Percentiles rank a stretch among this genome's conserved stretches.
Conservation (phyloP, 2,113 vertebrate species). For the Antechinus stuartii region DNA sequence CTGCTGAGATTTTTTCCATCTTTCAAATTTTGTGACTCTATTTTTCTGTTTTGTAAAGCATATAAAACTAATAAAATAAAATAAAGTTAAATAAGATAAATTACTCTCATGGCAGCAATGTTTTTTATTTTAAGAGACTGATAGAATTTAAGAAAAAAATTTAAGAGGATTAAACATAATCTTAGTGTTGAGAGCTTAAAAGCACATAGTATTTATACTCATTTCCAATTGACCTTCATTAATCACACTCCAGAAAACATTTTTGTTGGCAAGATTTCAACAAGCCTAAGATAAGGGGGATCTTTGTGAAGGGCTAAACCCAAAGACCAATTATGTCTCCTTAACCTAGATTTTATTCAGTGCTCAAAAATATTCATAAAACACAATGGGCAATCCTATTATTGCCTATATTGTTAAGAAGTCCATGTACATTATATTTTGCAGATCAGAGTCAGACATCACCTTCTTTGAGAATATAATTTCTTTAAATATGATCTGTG, state of each 20-base stretch:
- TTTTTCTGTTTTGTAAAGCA: constrained; percentile 29
- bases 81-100: neutral
- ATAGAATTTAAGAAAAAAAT: neutral
- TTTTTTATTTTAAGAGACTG: constrained; percentile 31
- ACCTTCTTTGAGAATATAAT: neutral
- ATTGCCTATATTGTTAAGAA: neutral
- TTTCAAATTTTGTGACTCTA: neutral
- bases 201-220: constrained; percentile 15
- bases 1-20: neutral
- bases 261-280: neutral
- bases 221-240: constrained; percentile 33
- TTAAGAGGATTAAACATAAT: constrained; percentile 43
- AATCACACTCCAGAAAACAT: constrained; percentile 27
- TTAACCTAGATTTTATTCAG: constrained; percentile 3
- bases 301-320: neutral
- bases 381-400: neutral
- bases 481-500: neutral
- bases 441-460: neutral
- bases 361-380: constrained; percentile 29
- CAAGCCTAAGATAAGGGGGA: constrained; percentile 3
- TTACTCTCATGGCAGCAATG: neutral
- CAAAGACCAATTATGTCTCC: neutral
- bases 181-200: neutral
- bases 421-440: neutral
- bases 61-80: constrained; percentile 35